These are phyloP conservation scores for Acromyrmex heyeri DNA, from an alignment of 1,140 invertebrate species.

Conservation along the genomic window DNA sequence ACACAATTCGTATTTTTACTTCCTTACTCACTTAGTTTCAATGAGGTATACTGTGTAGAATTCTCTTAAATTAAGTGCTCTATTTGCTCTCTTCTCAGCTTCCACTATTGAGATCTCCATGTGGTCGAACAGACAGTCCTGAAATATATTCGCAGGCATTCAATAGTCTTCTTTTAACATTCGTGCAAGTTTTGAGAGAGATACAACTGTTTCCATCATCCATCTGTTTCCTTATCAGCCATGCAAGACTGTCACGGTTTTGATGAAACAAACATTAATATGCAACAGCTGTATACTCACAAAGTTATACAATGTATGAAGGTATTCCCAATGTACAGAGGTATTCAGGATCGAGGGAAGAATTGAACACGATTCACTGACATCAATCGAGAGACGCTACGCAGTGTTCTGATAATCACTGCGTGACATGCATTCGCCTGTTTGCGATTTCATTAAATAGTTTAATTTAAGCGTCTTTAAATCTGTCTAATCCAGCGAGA, in stretches of 20 bases:
- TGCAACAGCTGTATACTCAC: not conserved
- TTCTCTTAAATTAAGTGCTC: conserved; percentile 93
- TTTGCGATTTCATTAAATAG: not conserved
- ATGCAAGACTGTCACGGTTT: not conserved
- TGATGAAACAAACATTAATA: not conserved
- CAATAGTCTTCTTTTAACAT: not conserved
- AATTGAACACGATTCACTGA: conserved; percentile 20
- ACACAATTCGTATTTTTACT: not conserved
- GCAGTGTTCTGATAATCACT: conserved; percentile 34
- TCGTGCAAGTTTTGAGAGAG: not conserved
- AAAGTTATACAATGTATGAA: not conserved
- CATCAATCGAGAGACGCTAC: conserved; percentile 35
- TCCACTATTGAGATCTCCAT: conserved; percentile 94
- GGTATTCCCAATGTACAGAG: not conserved
- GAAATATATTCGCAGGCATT: conserved; percentile 76
- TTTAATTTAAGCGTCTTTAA: not conserved
- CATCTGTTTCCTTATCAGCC: not conserved
- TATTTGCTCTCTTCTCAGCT: conserved; percentile 93
- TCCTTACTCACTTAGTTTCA: conserved; percentile 91
- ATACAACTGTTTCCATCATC: not conserved
- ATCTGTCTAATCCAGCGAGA: not conserved
- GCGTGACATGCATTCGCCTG: conserved; percentile 30
- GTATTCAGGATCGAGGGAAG: not conserved
- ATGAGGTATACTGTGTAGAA: conserved; percentile 95
- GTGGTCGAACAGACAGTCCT: conserved; percentile 92